Evolutionary conservation across 2,888 invertebrate genomes (phyloP).

Genomic region (Acrobasis repandana): DNA sequence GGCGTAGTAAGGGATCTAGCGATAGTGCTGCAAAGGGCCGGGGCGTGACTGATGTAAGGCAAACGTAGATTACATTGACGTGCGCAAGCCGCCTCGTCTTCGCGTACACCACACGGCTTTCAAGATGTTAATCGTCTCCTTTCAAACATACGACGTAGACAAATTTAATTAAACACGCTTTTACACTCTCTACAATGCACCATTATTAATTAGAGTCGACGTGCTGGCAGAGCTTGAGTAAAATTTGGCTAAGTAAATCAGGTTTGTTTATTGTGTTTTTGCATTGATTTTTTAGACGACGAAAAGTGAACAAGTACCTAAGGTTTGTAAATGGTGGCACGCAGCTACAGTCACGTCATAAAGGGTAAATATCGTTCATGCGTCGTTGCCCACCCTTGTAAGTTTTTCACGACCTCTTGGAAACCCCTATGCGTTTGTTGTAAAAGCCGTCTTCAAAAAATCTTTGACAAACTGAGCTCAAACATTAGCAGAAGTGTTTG

Average conservation of each 20-base stretch:
- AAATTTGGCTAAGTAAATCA: slow-evolving; percentile 16
- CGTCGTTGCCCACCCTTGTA: not conserved
- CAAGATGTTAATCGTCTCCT: slow-evolving; percentile 66
- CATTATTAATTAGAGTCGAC: slow-evolving; percentile 59
- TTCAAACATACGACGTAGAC: slow-evolving; percentile 65
- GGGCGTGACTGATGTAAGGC: slow-evolving; percentile 50
- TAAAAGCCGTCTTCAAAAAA: too few relatives aligned
- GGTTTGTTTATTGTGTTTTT: slow-evolving; percentile 6
- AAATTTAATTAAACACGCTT: slow-evolving; percentile 74
- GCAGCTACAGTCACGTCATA: not conserved
- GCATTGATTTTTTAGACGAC: not conserved
- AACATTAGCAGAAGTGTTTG: too few relatives aligned
- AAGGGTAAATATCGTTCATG: not conserved
- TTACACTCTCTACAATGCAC: slow-evolving; percentile 54
- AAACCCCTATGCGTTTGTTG: too few relatives aligned
- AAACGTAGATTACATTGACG: slow-evolving; percentile 45
- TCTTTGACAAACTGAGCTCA: too few relatives aligned
- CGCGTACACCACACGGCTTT: slow-evolving; percentile 52
- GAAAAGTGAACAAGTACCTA: not conserved
- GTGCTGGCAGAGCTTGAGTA: slow-evolving; percentile 36
- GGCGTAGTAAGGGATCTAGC: slow-evolving; percentile 38
- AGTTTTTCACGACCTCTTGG: too few relatives aligned
- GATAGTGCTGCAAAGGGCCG: slow-evolving; percentile 41
- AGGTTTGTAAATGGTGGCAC: too few relatives aligned
- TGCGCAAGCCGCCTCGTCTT: slow-evolving; percentile 21